Evolutionary conservation across 1,140 invertebrate species (phyloP).

Genomic region (Eulimnadia texana): DNA sequence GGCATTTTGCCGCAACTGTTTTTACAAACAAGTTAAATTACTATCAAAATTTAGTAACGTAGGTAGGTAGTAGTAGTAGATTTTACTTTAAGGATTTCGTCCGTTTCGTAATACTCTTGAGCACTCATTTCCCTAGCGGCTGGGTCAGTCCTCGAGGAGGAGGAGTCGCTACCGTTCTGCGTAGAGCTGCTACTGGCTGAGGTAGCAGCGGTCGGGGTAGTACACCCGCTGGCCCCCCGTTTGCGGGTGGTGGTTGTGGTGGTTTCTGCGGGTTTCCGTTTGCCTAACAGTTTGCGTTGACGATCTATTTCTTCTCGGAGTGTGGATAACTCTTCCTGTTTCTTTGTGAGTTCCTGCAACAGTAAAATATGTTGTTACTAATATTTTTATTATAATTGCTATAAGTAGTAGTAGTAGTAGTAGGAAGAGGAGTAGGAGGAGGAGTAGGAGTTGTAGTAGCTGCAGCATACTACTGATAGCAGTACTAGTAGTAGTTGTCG

Average conservation of each 20-base stretch:
- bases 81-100: constrained; percentile 76
- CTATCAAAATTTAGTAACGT: too few relatives aligned
- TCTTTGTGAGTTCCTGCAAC: constrained; percentile 67
- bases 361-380: too few relatives aligned
- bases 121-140: constrained; percentile 59
- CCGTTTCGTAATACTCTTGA: constrained; percentile 87
- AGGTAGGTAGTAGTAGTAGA: too few relatives aligned
- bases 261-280: constrained; percentile 80
- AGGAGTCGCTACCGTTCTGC: constrained; percentile 52
- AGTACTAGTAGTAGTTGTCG: too few relatives aligned
- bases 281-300: constrained; percentile 82
- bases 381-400: too few relatives aligned
- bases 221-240: constrained; percentile 27
- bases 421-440: too few relatives aligned
- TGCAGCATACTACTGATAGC: too few relatives aligned
- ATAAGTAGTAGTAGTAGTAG: too few relatives aligned
- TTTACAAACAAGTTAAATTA: too few relatives aligned
- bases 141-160: constrained; percentile 23
- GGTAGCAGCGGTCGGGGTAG: background rate
- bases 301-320: constrained; percentile 95
- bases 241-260: constrained; percentile 69
- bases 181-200: constrained; percentile 18
- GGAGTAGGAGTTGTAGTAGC: too few relatives aligned
- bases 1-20: constrained; percentile 79
- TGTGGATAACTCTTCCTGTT: constrained; percentile 88